phyloP scores from a whole-genome alignment of 2,797 vertebrate species.

The Vespertilio murinus region DNA sequence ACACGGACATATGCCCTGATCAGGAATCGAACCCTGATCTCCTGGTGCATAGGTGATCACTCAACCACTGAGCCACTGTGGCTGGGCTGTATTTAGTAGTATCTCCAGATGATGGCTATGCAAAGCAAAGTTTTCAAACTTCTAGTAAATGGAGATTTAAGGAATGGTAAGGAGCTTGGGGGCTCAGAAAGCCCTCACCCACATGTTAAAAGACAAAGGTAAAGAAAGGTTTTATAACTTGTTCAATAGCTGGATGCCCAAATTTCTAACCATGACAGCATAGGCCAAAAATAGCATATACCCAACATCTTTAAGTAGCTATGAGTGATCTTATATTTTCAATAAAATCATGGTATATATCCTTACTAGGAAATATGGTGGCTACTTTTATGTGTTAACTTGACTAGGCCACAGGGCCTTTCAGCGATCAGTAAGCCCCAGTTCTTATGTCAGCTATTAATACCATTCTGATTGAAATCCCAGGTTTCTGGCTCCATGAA shows the following conservation, averaged over 20 bases:
- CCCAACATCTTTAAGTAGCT: background rate
- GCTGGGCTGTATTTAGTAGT: background rate
- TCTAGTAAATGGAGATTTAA: background rate
- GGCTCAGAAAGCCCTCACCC: background rate
- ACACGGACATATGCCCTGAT: too few species aligned
- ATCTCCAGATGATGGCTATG: background rate
- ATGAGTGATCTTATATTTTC: background rate
- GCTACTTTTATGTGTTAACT: background rate
- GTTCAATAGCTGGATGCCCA: background rate
- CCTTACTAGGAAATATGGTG: background rate
- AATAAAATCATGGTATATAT: background rate
- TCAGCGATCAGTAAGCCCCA: background rate
- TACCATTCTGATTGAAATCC: background rate
- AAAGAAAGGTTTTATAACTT: background rate
- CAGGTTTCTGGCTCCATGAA: background rate
- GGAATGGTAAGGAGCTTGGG: background rate
- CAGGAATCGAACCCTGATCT: too few species aligned
- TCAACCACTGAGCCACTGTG: too few species aligned
- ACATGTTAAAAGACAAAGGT: background rate
- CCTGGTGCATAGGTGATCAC: too few species aligned
- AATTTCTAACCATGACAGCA: background rate
- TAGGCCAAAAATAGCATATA: background rate
- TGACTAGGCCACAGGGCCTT: background rate
- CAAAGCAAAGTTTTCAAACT: conserved; percentile 27
- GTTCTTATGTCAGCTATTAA: background rate